Conservation (phyloP, 2,113 vertebrate genomes). For the Thermophis baileyi region DNA sequence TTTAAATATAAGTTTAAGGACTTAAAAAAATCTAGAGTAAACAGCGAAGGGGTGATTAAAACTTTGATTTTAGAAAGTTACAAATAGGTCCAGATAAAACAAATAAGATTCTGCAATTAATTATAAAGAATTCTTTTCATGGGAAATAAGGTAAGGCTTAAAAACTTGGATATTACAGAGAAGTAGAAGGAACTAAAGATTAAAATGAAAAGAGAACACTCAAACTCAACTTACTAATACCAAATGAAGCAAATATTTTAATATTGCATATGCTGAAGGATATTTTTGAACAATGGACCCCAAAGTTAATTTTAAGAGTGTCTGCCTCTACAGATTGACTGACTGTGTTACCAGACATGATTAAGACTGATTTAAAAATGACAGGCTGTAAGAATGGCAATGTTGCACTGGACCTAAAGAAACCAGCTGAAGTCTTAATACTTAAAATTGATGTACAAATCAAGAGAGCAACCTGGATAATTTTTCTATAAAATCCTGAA, state of each 20-base stretch:
- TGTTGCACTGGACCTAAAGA: background rate
- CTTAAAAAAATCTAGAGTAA: background rate
- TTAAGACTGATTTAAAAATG: background rate
- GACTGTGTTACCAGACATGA: background rate
- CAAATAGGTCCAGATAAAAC: background rate
- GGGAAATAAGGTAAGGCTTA: background rate
- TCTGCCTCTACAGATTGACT: background rate
- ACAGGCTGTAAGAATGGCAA: background rate
- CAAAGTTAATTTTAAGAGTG: background rate
- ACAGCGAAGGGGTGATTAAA: background rate
- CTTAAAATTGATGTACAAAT: background rate
- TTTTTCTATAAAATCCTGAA: background rate
- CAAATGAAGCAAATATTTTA: background rate
- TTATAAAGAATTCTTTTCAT: background rate
- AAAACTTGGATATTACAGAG: background rate
- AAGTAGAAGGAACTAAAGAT: background rate
- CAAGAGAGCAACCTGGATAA: background rate
- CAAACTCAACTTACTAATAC: background rate
- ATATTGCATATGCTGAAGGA: background rate
- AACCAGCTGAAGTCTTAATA: background rate
- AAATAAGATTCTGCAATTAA: background rate
- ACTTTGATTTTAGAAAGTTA: background rate
- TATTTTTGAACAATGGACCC: background rate
- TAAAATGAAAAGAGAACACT: background rate
- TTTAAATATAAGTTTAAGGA: background rate